phyloP scores from a whole-genome alignment of 1,140 invertebrate genomes.

The Achroia grisella region DNA sequence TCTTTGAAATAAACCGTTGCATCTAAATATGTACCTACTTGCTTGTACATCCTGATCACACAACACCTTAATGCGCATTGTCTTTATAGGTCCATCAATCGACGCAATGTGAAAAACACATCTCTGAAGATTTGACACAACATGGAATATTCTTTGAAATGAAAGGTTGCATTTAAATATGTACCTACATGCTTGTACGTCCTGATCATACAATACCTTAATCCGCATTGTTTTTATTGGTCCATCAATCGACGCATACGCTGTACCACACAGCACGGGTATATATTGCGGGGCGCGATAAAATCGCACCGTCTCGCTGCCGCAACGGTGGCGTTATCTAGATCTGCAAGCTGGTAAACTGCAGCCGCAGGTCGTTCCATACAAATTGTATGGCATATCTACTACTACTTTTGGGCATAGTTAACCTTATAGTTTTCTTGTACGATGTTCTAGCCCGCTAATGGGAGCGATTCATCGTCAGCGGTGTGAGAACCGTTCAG shows the following conservation, averaged over 20 bases:
- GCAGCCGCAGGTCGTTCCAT: constrained; percentile 51
- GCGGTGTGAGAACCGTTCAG: constrained; percentile 33
- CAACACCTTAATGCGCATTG: constrained; percentile 32
- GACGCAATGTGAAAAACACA: too few relatives aligned
- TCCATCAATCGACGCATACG: constrained; percentile 47
- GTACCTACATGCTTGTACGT: too few relatives aligned
- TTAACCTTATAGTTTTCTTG: constrained; percentile 64
- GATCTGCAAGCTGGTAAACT: constrained; percentile 44
- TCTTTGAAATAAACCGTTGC: too few relatives aligned
- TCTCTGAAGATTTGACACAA: too few relatives aligned
- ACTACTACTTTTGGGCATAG: constrained; percentile 64
- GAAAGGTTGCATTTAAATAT: too few relatives aligned
- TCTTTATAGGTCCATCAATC: constrained; percentile 57
- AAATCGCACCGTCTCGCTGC: constrained; percentile 42
- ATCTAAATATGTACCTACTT: too few relatives aligned
- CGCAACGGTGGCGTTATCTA: constrained; percentile 50
- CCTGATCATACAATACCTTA: constrained; percentile 11
- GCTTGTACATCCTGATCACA: too few relatives aligned
- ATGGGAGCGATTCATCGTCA: constrained; percentile 51
- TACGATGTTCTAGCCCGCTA: constrained; percentile 42
- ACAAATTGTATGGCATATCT: constrained; percentile 68
- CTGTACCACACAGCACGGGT: constrained; percentile 19
- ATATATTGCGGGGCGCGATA: constrained; percentile 42
- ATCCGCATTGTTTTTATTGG: constrained; percentile 49
- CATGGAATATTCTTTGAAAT: too few relatives aligned